These are phyloP conservation scores for Epinotia ramella DNA, from an alignment of 2,888 invertebrate species.

Conservation along the genomic window DNA sequence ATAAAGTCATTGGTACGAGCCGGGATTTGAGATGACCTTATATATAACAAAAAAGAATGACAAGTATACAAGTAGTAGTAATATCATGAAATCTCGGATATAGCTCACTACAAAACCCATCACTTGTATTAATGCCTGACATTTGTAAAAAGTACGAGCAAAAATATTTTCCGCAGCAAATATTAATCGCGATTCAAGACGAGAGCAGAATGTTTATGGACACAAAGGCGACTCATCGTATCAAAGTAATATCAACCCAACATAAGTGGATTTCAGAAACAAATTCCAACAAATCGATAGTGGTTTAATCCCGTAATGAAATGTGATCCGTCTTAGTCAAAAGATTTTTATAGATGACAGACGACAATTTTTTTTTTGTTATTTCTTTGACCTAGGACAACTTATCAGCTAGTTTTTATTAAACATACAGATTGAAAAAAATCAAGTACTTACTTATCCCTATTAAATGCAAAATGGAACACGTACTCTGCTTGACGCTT, in stretches of 20 bases:
- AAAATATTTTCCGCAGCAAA: not conserved
- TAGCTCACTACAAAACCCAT: not conserved
- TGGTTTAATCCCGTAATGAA: not conserved
- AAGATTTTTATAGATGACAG: not conserved
- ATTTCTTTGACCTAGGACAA: not conserved
- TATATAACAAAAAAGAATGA: not conserved
- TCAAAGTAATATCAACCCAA: not conserved
- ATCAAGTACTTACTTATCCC: too few species aligned
- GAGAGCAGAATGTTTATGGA: not conserved
- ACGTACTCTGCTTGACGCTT: too few species aligned
- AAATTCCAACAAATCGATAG: not conserved
- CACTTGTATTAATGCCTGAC: slow-evolving; percentile 2
- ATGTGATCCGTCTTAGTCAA: not conserved
- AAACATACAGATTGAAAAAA: too few species aligned
- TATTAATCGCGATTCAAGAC: slow-evolving; percentile 11
- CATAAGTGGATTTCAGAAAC: not conserved
- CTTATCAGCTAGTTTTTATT: too few species aligned
- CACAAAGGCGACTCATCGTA: slow-evolving; percentile 1
- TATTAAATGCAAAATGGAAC: too few species aligned
- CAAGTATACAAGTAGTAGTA: not conserved
- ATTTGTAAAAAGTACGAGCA: not conserved
- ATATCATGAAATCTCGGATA: not conserved
- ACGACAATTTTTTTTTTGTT: not conserved
- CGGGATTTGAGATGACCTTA: not conserved
- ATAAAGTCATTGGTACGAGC: too few species aligned